Conservation (phyloP, 1,140 invertebrate species). For the Drosophila lacertosa region DNA sequence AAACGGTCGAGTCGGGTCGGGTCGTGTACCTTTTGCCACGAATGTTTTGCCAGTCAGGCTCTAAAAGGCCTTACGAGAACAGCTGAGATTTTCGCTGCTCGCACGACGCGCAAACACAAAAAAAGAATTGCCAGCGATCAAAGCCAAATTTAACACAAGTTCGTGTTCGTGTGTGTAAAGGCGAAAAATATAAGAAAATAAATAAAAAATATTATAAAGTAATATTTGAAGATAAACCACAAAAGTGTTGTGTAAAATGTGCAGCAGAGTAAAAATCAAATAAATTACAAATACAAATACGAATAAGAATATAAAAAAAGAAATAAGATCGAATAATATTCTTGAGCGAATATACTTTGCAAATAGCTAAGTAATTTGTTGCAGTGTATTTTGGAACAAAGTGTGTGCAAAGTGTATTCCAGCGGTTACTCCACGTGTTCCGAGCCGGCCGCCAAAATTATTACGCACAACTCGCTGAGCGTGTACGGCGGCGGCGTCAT, state of each 20-base stretch:
- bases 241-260: conserved; percentile 50
- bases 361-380: conserved; percentile 3
- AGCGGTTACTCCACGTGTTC: conserved; percentile 74
- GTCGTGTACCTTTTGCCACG: conserved; percentile 85
- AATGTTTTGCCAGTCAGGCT: conserved; percentile 84
- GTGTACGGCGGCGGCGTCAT: conserved; percentile 84
- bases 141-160: conserved; percentile 31
- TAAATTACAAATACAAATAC: conserved; percentile 24
- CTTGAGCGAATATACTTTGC: conserved; percentile 30
- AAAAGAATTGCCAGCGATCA: conserved; percentile 25
- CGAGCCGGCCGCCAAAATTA: conserved; percentile 84
- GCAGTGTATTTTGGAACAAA: conserved; percentile 1
- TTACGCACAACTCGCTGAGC: conserved; percentile 84
- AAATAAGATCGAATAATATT: conserved; percentile 1
- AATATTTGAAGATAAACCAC: too few relatives aligned
- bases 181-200: conserved; percentile 31
- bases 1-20: conserved; percentile 84
- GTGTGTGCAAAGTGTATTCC: conserved; percentile 75
- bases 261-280: conserved; percentile 43
- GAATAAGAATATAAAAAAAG: conserved; percentile 20
- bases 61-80: conserved; percentile 84
- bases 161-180: conserved; percentile 49
- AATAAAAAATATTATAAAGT: conserved; percentile 24
- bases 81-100: conserved; percentile 83
- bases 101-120: conserved; percentile 73